Evolutionary conservation across 2,113 vertebrate genomes (phyloP), one percentile per base, ranked within the genome.

Genomic region (Pantherophis guttatus): DNA sequence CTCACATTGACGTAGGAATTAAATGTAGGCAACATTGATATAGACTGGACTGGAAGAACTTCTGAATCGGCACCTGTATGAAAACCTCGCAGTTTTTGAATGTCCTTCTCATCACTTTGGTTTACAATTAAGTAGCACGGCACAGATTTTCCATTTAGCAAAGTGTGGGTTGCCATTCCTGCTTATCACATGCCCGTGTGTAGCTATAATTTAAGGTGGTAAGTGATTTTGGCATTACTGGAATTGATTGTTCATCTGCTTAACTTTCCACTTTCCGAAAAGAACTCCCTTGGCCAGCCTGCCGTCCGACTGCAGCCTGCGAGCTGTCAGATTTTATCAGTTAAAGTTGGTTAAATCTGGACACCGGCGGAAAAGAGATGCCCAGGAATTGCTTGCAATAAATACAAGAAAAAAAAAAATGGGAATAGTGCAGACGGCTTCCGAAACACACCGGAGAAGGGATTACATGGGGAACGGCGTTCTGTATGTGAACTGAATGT

Each of bases 331-430:
- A 8, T n/a, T 3, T 0, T 0, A 53, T 26, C 8, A 92, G 48
- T 23, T 52, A 90, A 52, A 11, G 59, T 53, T 44, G 33, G 2
- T 0, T 24, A 90, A n/a, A 5, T 33, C 13, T 2, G 53, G 89
- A 52, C 53, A 90, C 0, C 17, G 91, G 75, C 11, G 21, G 52
- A 90, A 75, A 53, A 85, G 52, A 57, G 12, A n/a, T n/a, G 86
- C 50, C 1, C 12, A 81, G 8, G 19, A 24, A 88, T 91, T 29
- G 87, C 50, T 75, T 93, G 54, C 55, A 85, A 89, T 93, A 75
- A 93, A 93, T 85, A 88, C 57, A 93, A 75, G 87, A 7, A 50
- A 50, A 50, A 44, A 44, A n/a, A 92, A 58, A 70, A 89, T 57
- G 62, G 26, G 52, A 89, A 89, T 33, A 24, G 10, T 57, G 52